A percentile compares a stretch with the other conserved stretches of the same genome.
Evolutionary conservation across 92 coral and sea anemone genomes (phyloP).

Genomic region (Scolanthus callimorphus): DNA sequence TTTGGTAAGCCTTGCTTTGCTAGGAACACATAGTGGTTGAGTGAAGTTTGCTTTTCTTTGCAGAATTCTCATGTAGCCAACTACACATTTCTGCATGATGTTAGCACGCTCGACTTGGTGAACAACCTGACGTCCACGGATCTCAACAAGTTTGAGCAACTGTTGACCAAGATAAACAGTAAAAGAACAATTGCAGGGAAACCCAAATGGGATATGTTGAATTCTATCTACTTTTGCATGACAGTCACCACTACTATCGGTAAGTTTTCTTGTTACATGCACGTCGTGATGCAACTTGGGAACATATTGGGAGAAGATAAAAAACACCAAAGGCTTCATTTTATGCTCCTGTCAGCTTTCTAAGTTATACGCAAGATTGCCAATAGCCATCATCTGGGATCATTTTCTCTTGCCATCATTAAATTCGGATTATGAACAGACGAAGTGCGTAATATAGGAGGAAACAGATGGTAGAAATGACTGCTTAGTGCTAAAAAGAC

Average conservation of each 20-base stretch:
- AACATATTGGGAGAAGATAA: too few relatives aligned
- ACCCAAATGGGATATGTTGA: slow-evolving; percentile 66
- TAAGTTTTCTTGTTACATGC: slow-evolving; percentile 15
- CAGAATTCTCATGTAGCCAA: slow-evolving; percentile 59
- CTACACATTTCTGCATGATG: slow-evolving; percentile 21
- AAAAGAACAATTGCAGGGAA: slow-evolving; percentile 48
- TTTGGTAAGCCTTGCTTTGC: too few relatives aligned
- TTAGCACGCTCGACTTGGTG: slow-evolving; percentile 38
- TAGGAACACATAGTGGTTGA: neutral
- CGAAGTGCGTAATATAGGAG: too few relatives aligned
- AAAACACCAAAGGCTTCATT: too few relatives aligned
- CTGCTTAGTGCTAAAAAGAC: too few relatives aligned
- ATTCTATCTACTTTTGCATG: slow-evolving; percentile 81
- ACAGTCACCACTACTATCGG: slow-evolving; percentile 88
- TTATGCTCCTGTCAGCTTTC: too few relatives aligned
- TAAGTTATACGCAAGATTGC: too few relatives aligned
- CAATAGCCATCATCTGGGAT: too few relatives aligned
- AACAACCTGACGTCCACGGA: slow-evolving; percentile 60
- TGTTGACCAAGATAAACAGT: slow-evolving; percentile 40
- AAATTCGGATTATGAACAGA: too few relatives aligned
- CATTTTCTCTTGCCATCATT: too few relatives aligned
- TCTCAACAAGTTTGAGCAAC: slow-evolving; percentile 44
- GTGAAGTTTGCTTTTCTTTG: neutral
- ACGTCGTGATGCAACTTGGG: too few relatives aligned
- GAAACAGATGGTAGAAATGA: too few relatives aligned